Evolutionary conservation across 2,113 vertebrate genomes (phyloP).

Genomic region (Dicrurus megarhynchus): DNA sequence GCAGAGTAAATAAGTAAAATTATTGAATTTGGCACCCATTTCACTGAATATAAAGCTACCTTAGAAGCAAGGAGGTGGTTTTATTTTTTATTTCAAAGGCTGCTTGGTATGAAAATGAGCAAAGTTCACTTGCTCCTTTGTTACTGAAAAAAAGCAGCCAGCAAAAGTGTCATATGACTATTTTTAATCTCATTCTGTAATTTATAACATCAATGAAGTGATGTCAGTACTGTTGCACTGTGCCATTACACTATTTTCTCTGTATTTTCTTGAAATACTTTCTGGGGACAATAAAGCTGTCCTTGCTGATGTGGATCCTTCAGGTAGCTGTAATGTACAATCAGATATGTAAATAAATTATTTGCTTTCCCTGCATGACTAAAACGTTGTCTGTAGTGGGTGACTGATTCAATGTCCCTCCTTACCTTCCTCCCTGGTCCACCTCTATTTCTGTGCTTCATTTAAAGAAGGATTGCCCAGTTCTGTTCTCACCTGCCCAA

Average conservation of each 20-base stretch:
- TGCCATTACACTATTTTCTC: background rate
- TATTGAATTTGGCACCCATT: background rate
- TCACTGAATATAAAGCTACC: background rate
- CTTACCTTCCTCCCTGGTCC: background rate
- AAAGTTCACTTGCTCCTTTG: background rate
- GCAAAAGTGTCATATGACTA: background rate
- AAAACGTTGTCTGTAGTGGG: constrained; percentile 1
- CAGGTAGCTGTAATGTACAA: constrained; percentile 61
- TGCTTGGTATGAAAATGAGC: background rate
- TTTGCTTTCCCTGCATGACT: constrained; percentile 67
- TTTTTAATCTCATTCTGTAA: background rate
- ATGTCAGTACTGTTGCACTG: background rate
- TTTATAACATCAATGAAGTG: background rate
- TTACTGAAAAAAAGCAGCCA: background rate
- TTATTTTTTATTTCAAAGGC: background rate
- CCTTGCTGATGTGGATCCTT: background rate
- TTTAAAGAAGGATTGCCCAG: background rate
- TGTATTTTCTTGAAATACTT: constrained; percentile 19
- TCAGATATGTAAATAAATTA: constrained; percentile 73
- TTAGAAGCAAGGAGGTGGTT: background rate
- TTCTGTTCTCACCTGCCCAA: background rate
- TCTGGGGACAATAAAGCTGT: background rate
- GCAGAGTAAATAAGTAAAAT: background rate
- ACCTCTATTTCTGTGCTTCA: background rate
- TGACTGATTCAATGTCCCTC: background rate